A percentile compares a stretch with the other conserved stretches of the same genome.
These are phyloP conservation scores for Macrosiphum euphorbiae DNA, from an alignment of 2,888 invertebrate genomes.

Conservation along the genomic window DNA sequence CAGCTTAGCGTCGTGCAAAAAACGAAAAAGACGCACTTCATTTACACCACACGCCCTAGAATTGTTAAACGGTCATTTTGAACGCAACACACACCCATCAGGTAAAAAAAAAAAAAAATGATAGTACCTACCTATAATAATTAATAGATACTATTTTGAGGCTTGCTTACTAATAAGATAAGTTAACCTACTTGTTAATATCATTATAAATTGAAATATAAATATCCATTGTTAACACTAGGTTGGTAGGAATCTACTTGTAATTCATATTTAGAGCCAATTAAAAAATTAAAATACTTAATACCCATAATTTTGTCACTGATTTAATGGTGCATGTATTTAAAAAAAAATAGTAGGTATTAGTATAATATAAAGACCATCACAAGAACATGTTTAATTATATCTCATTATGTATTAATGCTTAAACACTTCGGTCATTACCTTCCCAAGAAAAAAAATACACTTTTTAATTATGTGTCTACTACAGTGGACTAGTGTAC, in stretches of 20 bases:
- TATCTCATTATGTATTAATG: no score
- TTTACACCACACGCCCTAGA: constrained; percentile 97
- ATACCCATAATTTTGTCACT: background rate
- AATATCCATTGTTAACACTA: background rate
- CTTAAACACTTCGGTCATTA: background rate
- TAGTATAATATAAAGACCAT: background rate
- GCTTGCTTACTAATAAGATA: background rate
- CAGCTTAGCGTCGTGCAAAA: constrained; percentile 75
- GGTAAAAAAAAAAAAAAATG: constrained; percentile 74
- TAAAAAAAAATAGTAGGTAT: background rate
- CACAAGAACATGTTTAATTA: background rate
- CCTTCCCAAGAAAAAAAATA: background rate
- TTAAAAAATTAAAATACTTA: background rate
- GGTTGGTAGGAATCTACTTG: background rate
- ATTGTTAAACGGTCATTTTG: constrained; percentile 94
- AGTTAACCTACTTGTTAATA: background rate
- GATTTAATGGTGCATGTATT: background rate
- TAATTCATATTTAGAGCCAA: background rate
- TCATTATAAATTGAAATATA: background rate
- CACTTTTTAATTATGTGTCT: background rate
- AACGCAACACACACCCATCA: constrained; percentile 97
- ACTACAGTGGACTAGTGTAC: background rate
- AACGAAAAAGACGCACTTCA: constrained; percentile 94
- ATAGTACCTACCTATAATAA: no score
- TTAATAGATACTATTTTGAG: background rate